Base-by-base conservation (phyloP, 2,888 invertebrate species). In the Synergus umbraculus region DNA sequence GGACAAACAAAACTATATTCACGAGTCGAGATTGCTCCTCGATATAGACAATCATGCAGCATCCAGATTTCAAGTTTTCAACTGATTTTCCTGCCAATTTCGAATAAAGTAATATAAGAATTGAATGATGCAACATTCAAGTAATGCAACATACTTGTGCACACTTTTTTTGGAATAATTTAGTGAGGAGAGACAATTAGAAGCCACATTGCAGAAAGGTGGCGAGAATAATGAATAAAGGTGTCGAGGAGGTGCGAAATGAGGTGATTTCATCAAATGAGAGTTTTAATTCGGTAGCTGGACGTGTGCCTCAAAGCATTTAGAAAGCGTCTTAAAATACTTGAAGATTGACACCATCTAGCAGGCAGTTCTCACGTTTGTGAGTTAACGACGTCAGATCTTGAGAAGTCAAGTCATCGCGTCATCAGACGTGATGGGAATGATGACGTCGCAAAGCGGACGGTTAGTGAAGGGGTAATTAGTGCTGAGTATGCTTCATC, bases 401-500 rank as follows among this genome's bases (percentile, higher is more conserved):
- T 76, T 54, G 79, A 79, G 85, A 77, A 84, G 81, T 85, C 82
- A 84, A 85, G 85, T 86, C 86, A 85, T 87, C 84, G 82, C 82
- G 84, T 86, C 86, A 85, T 87, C 85, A 82, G 84, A 86, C 86
- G 85, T 85, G 87, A 86, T 81, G 87, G 86, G 86, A 87, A 88
- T 88, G 89, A 88, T 86, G 88, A 89, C 89, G 88, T 86, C 88
- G 87, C 87, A 86, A 85, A 85, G 88, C 84, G 86, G 87, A 88
- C 86, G 86, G 86, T 87, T 88, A 88, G 87, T 87, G 85, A 87
- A 87, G 85, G 86, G 84, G 87, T 91, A 90, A 91, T 91, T 91
- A 91, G 87, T 88, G 88, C 86, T 86, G 84, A 85, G 86, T 88
- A 91, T 88, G 87, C 85, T 90, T 88, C 89, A 90, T 91, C 89